Conservation (phyloP, 92 coral and sea anemone genomes). For the Phenganax marumi region DNA sequence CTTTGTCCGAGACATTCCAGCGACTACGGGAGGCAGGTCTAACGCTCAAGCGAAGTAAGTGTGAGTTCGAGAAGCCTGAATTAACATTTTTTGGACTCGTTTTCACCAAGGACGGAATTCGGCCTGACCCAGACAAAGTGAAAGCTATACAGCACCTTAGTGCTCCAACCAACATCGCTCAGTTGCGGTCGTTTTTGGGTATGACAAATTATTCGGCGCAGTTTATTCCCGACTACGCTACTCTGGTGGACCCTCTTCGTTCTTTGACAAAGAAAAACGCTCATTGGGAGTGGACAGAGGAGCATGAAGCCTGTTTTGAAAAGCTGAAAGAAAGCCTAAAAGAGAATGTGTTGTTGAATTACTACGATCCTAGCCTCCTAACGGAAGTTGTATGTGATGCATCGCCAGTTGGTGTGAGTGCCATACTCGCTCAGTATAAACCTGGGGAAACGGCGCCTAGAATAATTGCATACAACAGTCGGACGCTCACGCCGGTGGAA, state of each 20-base stretch:
- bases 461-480: background rate
- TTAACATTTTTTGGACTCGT: constrained; percentile 19
- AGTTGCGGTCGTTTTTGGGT: too few relatives aligned
- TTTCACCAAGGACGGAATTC: background rate
- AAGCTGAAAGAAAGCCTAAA: constrained; percentile 1
- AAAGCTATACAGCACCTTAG: too few relatives aligned
- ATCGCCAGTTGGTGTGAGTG: constrained; percentile 10
- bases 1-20: background rate
- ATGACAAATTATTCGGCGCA: too few relatives aligned
- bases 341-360: background rate
- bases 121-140: background rate
- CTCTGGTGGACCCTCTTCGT: too few relatives aligned
- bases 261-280: too few relatives aligned
- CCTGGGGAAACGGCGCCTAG: background rate
- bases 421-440: background rate
- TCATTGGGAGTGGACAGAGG: too few relatives aligned
- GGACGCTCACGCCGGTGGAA: background rate
- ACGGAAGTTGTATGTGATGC: constrained; percentile 12
- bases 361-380: background rate
- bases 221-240: too few relatives aligned
- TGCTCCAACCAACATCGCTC: too few relatives aligned
- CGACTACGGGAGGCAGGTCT: constrained; percentile 17
- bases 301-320: background rate
- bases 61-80: background rate
- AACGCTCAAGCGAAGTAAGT: constrained; percentile 5